A percentile compares a stretch with the other conserved stretches of the same genome.
Evolutionary conservation across 2,797 vertebrate species (phyloP).

Genomic region (Aythya fuligula): DNA sequence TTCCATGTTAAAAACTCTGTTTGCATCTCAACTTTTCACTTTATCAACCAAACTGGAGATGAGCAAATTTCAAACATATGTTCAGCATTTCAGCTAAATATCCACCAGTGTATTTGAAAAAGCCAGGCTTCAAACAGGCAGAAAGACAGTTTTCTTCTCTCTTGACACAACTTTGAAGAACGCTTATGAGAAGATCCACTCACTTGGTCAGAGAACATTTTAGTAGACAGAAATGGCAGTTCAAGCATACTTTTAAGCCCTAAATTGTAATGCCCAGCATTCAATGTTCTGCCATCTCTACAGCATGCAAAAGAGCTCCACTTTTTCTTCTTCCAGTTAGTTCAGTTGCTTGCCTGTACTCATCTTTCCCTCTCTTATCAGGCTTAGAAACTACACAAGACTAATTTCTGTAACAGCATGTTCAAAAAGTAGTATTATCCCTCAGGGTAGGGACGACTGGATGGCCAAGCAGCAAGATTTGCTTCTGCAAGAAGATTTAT

Average conservation of each 20-base stretch:
- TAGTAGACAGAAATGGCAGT: not conserved
- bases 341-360: not conserved
- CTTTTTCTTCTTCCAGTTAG: not conserved
- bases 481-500: not conserved
- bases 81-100: constrained; percentile 28
- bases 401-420: constrained; percentile 10
- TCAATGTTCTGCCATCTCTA: not conserved
- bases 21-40: constrained; percentile 29
- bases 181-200: not conserved
- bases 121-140: not conserved
- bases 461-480: constrained; percentile 12
- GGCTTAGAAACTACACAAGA: not conserved
- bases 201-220: not conserved
- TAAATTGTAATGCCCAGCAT: not conserved
- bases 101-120: not conserved
- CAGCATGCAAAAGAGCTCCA: not conserved
- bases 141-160: constrained; percentile 22
- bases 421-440: constrained; percentile 36
- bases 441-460: not conserved
- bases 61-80: constrained; percentile 21
- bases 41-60: constrained; percentile 29
- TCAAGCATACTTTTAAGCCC: not conserved
- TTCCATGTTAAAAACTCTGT: not conserved
- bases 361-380: constrained; percentile 28
- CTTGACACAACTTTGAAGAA: not conserved